These are phyloP conservation scores for Thrips palmi DNA, from an alignment of 1,140 invertebrate genomes.

Conservation along the genomic window DNA sequence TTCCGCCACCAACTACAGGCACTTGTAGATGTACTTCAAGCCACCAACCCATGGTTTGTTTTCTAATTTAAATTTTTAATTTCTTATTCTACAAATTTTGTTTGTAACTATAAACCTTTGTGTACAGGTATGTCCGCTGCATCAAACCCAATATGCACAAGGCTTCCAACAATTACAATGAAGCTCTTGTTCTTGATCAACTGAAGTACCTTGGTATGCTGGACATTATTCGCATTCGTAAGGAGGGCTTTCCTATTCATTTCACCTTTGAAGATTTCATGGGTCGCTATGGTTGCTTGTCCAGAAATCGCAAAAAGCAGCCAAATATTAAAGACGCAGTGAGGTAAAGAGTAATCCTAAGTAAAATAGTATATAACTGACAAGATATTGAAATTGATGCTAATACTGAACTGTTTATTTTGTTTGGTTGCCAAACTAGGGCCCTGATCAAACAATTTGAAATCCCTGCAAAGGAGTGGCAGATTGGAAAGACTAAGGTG, in stretches of 20 bases:
- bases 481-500: conserved; percentile 79
- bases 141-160: conserved; percentile 89
- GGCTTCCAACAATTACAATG: conserved; percentile 63
- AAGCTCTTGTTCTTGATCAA: conserved; percentile 72
- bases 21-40: conserved; percentile 77
- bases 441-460: conserved; percentile 35
- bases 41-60: conserved; percentile 75
- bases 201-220: conserved; percentile 87
- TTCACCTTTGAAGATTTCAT: conserved; percentile 60
- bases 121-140: conserved; percentile 76
- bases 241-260: conserved; percentile 86
- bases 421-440: conserved; percentile 18
- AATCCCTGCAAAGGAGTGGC: conserved; percentile 62
- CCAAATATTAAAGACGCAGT: conserved; percentile 26
- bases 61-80: conserved; percentile 2
- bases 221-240: conserved; percentile 83
- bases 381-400: conserved; percentile 1
- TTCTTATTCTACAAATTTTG: conserved; percentile 5
- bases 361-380: conserved; percentile 6
- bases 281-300: conserved; percentile 55
- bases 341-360: conserved; percentile 30
- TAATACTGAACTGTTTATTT: conserved; percentile 1
- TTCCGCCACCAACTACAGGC: conserved; percentile 82
- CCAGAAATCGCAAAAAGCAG: conserved; percentile 24
- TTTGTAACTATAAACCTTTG: conserved; percentile 11